These are phyloP conservation scores for Bombus pascuorum DNA, from an alignment of 1,140 invertebrate genomes.

Conservation along the genomic window DNA sequence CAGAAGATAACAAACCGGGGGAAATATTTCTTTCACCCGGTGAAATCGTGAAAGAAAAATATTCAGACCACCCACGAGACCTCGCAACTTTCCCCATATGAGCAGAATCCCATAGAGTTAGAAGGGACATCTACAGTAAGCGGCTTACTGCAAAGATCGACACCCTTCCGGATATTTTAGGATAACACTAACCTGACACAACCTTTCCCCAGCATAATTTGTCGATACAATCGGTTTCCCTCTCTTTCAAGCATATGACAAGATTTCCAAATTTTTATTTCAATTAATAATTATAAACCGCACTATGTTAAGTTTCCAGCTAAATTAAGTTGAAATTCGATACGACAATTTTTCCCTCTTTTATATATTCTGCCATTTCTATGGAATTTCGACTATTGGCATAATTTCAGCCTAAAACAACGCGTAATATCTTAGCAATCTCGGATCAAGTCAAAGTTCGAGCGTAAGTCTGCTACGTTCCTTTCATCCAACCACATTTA, in stretches of 20 bases:
- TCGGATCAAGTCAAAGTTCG: too few relatives aligned
- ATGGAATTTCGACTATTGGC: too few relatives aligned
- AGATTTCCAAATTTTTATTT: background rate
- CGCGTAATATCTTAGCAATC: too few relatives aligned
- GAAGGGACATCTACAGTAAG: constrained; percentile 60
- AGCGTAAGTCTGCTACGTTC: too few relatives aligned
- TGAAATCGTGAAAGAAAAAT: background rate
- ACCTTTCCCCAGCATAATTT: constrained; percentile 42
- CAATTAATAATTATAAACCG: background rate
- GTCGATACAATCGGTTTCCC: constrained; percentile 13
- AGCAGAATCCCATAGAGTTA: constrained; percentile 43
- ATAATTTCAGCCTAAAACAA: too few relatives aligned
- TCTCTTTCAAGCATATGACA: background rate
- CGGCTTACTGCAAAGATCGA: constrained; percentile 58
- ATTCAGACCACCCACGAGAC: constrained; percentile 53
- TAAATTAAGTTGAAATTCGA: background rate
- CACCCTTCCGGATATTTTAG: constrained; percentile 40
- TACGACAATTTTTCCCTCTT: too few relatives aligned
- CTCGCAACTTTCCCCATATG: constrained; percentile 29
- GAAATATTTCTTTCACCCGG: background rate
- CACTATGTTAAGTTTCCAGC: too few relatives aligned
- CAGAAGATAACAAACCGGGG: background rate
- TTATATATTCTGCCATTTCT: too few relatives aligned
- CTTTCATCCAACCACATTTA: too few relatives aligned
- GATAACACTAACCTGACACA: constrained; percentile 44